A percentile compares a stretch with the other conserved stretches of the same genome.
phyloP scores from a whole-genome alignment of 2,888 invertebrate genomes.

The Ectropis crepuscularia region DNA sequence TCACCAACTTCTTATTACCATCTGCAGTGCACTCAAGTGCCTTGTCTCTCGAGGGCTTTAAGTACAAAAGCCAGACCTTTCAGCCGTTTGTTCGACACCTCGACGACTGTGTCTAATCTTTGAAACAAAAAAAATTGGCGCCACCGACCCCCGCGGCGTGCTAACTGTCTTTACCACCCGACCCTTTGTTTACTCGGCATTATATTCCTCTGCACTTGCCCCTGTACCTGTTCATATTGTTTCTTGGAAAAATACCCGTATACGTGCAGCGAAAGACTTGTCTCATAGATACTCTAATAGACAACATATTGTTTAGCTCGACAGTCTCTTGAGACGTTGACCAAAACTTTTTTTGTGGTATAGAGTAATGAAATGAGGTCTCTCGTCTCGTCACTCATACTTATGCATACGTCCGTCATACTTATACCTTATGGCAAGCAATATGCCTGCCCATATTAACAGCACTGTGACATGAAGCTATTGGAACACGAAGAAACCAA shows the following conservation, averaged over 20 bases:
- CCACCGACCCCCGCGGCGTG: conserved; percentile 65
- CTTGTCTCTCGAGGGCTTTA: conserved; percentile 55
- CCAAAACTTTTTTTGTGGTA: conserved; percentile 20
- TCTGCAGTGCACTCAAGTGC: conserved; percentile 49
- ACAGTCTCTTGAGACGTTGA: conserved; percentile 52
- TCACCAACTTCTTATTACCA: conserved; percentile 37
- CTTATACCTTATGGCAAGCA: too few relatives aligned
- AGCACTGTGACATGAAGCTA: too few relatives aligned
- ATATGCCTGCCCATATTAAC: too few relatives aligned
- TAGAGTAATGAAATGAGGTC: too few relatives aligned
- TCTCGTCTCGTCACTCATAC: too few relatives aligned
- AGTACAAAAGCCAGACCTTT: conserved; percentile 79
- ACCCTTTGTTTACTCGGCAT: conserved; percentile 59
- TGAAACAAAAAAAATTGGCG: conserved; percentile 76
- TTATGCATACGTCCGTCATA: too few relatives aligned
- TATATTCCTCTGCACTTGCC: conserved; percentile 61
- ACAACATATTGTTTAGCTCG: conserved; percentile 52
- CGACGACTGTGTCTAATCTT: conserved; percentile 60
- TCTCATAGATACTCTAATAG: conserved; percentile 39
- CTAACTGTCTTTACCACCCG: conserved; percentile 64
- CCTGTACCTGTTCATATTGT: conserved; percentile 68
- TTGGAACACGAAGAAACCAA: too few relatives aligned
- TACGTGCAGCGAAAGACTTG: conserved; percentile 59
- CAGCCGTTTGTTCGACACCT: conserved; percentile 80
- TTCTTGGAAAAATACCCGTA: conserved; percentile 65